These are phyloP conservation scores for Crambe crambe DNA, from an alignment of 37 sponge, comb jelly and placozoan genomes.

Conservation along the genomic window DNA sequence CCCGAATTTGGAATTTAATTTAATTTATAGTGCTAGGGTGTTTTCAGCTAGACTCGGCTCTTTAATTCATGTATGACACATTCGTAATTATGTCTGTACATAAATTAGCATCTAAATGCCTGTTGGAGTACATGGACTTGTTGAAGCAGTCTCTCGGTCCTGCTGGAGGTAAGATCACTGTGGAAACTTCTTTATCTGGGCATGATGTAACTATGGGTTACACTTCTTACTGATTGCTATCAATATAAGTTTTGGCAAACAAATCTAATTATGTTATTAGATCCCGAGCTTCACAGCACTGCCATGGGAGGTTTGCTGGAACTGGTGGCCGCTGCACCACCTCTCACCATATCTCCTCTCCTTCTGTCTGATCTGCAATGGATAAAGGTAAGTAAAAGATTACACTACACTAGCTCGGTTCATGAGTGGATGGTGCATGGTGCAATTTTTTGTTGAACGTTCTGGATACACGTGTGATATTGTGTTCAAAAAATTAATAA, in stretches of 20 bases:
- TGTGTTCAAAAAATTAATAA: not conserved
- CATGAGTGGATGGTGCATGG: too few relatives aligned
- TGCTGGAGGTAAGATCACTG: constrained; percentile 59
- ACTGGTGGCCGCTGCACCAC: constrained; percentile 33
- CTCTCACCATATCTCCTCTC: not conserved
- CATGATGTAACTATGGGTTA: not conserved
- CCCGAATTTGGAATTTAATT: too few relatives aligned
- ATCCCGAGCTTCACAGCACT: constrained; percentile 43
- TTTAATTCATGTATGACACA: not conserved
- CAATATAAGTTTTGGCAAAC: too few relatives aligned
- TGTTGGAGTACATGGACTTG: constrained; percentile 46
- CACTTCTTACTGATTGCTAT: too few relatives aligned
- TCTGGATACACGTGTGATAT: too few relatives aligned
- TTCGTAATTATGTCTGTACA: not conserved
- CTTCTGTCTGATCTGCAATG: constrained; percentile 17
- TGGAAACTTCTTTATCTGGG: too few relatives aligned
- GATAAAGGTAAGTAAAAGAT: constrained; percentile 45
- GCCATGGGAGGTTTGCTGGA: constrained; percentile 63
- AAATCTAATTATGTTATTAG: constrained; percentile 26
- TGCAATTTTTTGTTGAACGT: too few relatives aligned
- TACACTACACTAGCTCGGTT: too few relatives aligned
- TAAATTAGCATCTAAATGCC: not conserved
- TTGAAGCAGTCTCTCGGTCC: constrained; percentile 62
- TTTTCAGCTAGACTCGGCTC: not conserved
- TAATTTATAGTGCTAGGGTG: not conserved